A percentile compares a stretch with the other conserved stretches of the same genome.
phyloP scores from a whole-genome alignment of 1,140 invertebrate genomes.

The Drosophila sturtevanti region DNA sequence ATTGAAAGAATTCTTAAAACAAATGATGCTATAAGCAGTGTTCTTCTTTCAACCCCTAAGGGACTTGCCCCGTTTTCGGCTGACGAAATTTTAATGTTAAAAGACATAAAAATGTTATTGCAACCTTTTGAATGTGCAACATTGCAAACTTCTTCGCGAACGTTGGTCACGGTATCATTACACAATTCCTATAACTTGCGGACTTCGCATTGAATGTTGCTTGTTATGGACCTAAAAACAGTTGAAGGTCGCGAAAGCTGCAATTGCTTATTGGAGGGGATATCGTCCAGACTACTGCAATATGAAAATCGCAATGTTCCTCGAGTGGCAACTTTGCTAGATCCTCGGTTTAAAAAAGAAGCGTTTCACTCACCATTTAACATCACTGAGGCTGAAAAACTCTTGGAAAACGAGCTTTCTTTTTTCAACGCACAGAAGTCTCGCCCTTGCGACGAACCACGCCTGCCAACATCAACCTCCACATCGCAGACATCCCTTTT shows the following conservation, averaged over 20 bases:
- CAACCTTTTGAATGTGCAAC: not conserved
- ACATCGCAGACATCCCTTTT: not conserved
- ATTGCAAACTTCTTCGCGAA: not conserved
- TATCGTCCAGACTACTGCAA: not conserved
- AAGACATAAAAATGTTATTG: not conserved
- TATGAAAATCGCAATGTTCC: conserved; percentile 1
- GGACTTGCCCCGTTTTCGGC: not conserved
- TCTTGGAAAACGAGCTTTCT: not conserved
- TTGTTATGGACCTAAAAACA: too few species aligned
- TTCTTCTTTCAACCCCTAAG: not conserved
- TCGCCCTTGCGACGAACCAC: not conserved
- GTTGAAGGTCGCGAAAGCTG: not conserved
- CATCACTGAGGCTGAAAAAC: not conserved
- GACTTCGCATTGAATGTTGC: not conserved
- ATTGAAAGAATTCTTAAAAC: not conserved
- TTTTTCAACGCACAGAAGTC: not conserved
- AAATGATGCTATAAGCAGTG: not conserved
- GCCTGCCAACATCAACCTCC: not conserved
- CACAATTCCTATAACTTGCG: not conserved
- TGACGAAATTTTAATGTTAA: not conserved
- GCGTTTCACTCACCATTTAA: not conserved
- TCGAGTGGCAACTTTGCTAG: not conserved
- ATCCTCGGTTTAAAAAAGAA: not conserved
- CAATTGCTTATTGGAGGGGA: too few species aligned
- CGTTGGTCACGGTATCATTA: not conserved